Percentiles rank a stretch among this genome's conserved stretches.
These are phyloP conservation scores for Todiramphus chloris DNA, from an alignment of 2,113 vertebrate species.

Conservation along the genomic window DNA sequence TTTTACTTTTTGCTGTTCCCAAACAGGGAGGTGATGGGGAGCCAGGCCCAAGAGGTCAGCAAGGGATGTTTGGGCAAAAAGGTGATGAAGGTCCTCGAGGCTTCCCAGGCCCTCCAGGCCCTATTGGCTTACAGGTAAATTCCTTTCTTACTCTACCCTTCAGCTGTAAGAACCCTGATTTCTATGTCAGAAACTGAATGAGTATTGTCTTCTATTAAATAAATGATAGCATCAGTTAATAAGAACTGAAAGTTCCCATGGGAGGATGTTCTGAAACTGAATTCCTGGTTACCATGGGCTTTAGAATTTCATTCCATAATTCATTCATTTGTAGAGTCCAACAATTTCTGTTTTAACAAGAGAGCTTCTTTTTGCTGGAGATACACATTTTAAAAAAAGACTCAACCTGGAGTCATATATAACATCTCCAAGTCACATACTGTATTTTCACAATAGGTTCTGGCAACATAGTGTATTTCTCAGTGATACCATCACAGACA, in stretches of 20 bases:
- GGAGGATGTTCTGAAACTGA: neutral
- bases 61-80: conserved; percentile 98
- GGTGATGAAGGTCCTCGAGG: conserved; percentile 96
- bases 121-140: conserved; percentile 94
- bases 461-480: neutral
- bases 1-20: neutral
- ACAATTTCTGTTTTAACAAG: neutral
- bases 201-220: neutral
- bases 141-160: neutral
- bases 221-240: neutral
- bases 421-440: neutral
- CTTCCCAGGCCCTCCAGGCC: conserved; percentile 94
- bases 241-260: neutral
- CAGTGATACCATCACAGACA: neutral
- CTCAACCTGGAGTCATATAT: neutral
- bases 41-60: conserved; percentile 93
- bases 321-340: neutral
- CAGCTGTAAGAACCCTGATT: neutral
- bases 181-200: neutral
- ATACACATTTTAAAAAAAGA: neutral
- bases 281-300: neutral
- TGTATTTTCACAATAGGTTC: neutral
- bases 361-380: neutral
- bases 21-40: conserved; percentile 93
- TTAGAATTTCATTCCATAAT: neutral